phyloP scores from a whole-genome alignment of 1,140 invertebrate species.

The Drosophila azteca region DNA sequence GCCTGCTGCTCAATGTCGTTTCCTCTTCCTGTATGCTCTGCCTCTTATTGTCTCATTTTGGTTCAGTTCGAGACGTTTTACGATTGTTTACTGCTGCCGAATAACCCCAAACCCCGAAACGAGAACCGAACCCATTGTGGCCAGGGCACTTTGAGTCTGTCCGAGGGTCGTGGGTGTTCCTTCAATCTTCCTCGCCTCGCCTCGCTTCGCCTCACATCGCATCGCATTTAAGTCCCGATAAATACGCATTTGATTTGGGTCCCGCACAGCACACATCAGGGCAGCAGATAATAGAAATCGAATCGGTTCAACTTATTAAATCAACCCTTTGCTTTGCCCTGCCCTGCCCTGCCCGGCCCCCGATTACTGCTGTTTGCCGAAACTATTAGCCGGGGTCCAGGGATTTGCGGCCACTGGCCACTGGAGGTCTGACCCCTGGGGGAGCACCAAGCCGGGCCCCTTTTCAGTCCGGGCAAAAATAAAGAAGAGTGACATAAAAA shows the following conservation, averaged over 20 bases:
- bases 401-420: constrained; percentile 72
- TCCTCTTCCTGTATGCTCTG: constrained; percentile 66
- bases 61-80: constrained; percentile 58
- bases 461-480: constrained; percentile 4
- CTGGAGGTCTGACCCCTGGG: constrained; percentile 38
- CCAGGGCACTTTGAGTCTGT: constrained; percentile 73
- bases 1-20: constrained; percentile 61
- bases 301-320: constrained; percentile 73
- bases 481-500: constrained; percentile 69
- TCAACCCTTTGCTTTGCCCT: constrained; percentile 57
- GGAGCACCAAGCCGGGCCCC: constrained; percentile 3
- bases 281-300: constrained; percentile 72
- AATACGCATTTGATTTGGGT: constrained; percentile 71
- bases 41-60: constrained; percentile 47
- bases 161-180: constrained; percentile 5
- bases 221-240: constrained; percentile 70
- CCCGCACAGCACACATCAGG: constrained; percentile 14
- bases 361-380: constrained; percentile 68
- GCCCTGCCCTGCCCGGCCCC: constrained; percentile 27
- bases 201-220: constrained; percentile 33
- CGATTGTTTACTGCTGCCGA: constrained; percentile 59
- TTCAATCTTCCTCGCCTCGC: constrained; percentile 12
- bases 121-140: constrained; percentile 62
- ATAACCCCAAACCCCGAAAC: constrained; percentile 5
- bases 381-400: constrained; percentile 66